A percentile compares a stretch with the other conserved stretches of the same genome.
Evolutionary conservation across 2,888 invertebrate genomes (phyloP).

Genomic region (Patella ulyssiponensis): DNA sequence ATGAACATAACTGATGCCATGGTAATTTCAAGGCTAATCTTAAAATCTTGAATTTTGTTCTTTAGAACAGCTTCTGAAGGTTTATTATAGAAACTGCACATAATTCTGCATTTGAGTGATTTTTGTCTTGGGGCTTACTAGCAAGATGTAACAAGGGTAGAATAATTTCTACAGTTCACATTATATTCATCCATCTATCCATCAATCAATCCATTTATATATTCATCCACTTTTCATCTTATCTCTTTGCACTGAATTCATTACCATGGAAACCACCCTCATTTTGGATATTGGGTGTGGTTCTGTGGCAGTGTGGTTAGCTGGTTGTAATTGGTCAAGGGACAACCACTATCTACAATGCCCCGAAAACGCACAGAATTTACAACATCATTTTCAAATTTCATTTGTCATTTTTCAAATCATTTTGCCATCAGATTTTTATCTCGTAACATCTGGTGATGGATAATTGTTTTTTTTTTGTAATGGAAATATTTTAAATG

Average conservation of each 20-base stretch:
- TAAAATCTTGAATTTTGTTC: too few species aligned
- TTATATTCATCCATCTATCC: neutral
- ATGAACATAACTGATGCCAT: too few species aligned
- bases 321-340: constrained; percentile 87
- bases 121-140: too few species aligned
- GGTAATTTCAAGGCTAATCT: too few species aligned
- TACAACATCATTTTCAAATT: constrained; percentile 17
- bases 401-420: constrained; percentile 16
- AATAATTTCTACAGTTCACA: too few species aligned
- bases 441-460: too few species aligned
- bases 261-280: constrained; percentile 3
- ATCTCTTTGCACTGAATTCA: neutral
- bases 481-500: too few species aligned
- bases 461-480: too few species aligned
- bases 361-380: constrained; percentile 72
- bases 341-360: constrained; percentile 98
- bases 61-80: too few species aligned
- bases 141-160: too few species aligned
- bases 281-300: constrained; percentile 44
- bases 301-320: constrained; percentile 99
- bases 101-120: too few species aligned
- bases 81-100: too few species aligned
- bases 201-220: neutral
- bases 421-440: neutral
- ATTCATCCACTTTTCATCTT: constrained; percentile 2